Conservation (phyloP, 2,888 invertebrate species). For the Drosophila borealis region DNA sequence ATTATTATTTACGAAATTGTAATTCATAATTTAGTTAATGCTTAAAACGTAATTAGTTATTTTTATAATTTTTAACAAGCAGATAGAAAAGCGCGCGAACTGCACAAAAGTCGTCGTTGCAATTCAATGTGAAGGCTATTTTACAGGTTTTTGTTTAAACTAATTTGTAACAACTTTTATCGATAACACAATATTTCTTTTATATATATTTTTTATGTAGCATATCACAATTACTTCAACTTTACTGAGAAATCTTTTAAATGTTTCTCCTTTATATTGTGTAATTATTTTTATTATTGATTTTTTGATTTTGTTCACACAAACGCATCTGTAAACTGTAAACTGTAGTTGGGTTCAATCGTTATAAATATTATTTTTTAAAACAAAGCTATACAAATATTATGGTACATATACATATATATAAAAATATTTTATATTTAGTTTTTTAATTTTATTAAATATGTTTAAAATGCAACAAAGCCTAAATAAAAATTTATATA, state of each 20-base stretch:
- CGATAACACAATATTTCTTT: conserved; percentile 23
- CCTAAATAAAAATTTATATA: conserved; percentile 72
- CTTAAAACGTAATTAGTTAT: conserved; percentile 49
- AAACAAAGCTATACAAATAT: conserved; percentile 65
- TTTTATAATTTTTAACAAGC: conserved; percentile 41
- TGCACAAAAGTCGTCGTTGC: conserved; percentile 48
- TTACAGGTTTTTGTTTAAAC: conserved; percentile 79
- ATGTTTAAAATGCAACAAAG: conserved; percentile 69
- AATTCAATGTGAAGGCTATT: conserved; percentile 78
- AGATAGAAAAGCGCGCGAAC: conserved; percentile 51
- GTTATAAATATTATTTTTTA: conserved; percentile 68
- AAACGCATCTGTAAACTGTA: conserved; percentile 55
- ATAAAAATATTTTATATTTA: conserved; percentile 50
- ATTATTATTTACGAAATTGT: conserved; percentile 45
- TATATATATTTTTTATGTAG: conserved; percentile 31
- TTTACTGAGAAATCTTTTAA: conserved; percentile 8
- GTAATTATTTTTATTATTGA: conserved; percentile 64
- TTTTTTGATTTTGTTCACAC: conserved; percentile 65
- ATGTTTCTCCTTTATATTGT: conserved; percentile 58
- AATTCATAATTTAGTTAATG: conserved; percentile 62
- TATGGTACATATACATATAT: conserved; percentile 46
- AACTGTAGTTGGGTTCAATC: conserved; percentile 77
- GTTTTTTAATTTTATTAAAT: conserved; percentile 73
- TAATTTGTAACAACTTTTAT: conserved; percentile 56
- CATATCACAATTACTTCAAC: conserved; percentile 26